Evolutionary conservation across 1,140 invertebrate species (phyloP), one percentile per base, ranked within the genome.

Genomic region (Tetraneura akinire): DNA sequence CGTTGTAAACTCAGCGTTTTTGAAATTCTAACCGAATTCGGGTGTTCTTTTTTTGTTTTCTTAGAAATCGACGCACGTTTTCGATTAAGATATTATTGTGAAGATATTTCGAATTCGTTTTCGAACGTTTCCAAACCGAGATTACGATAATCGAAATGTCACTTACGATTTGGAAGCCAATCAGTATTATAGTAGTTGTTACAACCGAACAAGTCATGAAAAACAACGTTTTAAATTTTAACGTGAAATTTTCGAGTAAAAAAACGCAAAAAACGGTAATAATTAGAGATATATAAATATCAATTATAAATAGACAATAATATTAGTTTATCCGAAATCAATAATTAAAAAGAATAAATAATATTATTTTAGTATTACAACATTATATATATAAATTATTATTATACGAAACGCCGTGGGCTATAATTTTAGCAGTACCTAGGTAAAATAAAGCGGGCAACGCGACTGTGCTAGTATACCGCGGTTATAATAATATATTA

Each of bases 141-240:
- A 62, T 62, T 62, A 62, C 60, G 29, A 62, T 62, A 62, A 62
- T 62, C 26, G 26, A 62, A 62, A 32, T 32, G 26, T 62, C 16
- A 18, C 23, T 18, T 37, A 37, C 32, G 18, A 32, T 62, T 29
- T 32, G 26, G 32, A 62, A 62, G 60, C 14, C 9, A 32, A 32
- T 8, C 26, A 62, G 55, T 29, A 47, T 47, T 8, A 29, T 16
- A 62, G 14, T 13, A 29, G 26, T 62, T 18, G 26, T 37, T 37
- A 3, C 14, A 32, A 16, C 26, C 18, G 10, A 5, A 37, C 29
- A 66, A 42, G 10, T n/a, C 18, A 29, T n/a, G 32, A n/a, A 8
- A 60, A 29, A 60, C 32, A 37, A n/a, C 37, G 3, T 64, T 64
- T 64, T 64, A 29, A 18, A n/a, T 64, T 21, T 21, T 18, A 4